Evolutionary conservation across 2,797 vertebrate genomes (phyloP).

Genomic region (Erethizon dorsatum): DNA sequence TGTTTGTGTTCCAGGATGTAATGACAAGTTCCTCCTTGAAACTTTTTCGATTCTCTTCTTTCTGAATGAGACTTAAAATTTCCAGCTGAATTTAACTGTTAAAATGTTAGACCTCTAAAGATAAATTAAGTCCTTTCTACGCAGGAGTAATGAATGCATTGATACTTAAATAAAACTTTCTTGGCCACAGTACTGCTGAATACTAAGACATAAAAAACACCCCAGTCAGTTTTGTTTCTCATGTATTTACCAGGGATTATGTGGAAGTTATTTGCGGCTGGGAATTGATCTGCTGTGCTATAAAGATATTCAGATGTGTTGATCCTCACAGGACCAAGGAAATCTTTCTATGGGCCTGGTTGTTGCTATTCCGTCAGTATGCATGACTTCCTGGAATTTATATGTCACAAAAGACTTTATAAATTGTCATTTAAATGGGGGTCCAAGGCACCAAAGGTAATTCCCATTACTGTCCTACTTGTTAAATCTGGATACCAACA

Average conservation of each 20-base stretch:
- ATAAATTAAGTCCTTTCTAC: background rate
- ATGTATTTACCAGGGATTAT: background rate
- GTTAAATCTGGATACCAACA: slow-evolving; percentile 70
- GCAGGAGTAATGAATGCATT: background rate
- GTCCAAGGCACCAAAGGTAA: background rate
- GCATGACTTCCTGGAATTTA: slow-evolving; percentile 21
- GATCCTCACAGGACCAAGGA: background rate
- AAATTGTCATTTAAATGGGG: slow-evolving; percentile 54
- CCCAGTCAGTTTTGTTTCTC: background rate
- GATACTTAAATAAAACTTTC: slow-evolving; percentile 35
- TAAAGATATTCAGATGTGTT: slow-evolving; percentile 43
- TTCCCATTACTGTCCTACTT: slow-evolving; percentile 10
- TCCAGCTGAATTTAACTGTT: background rate
- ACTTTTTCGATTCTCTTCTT: slow-evolving; percentile 1
- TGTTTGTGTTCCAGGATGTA: background rate
- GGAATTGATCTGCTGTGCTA: background rate
- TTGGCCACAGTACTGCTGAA: background rate
- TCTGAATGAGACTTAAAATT: slow-evolving; percentile 44
- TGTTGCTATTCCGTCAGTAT: background rate
- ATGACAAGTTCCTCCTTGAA: background rate
- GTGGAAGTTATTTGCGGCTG: background rate
- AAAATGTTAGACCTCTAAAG: background rate
- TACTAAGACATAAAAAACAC: background rate
- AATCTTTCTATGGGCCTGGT: background rate
- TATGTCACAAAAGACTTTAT: slow-evolving; percentile 31